These are phyloP conservation scores for Podocnemis expansa DNA, from an alignment of 2,113 vertebrate species.

Conservation along the genomic window DNA sequence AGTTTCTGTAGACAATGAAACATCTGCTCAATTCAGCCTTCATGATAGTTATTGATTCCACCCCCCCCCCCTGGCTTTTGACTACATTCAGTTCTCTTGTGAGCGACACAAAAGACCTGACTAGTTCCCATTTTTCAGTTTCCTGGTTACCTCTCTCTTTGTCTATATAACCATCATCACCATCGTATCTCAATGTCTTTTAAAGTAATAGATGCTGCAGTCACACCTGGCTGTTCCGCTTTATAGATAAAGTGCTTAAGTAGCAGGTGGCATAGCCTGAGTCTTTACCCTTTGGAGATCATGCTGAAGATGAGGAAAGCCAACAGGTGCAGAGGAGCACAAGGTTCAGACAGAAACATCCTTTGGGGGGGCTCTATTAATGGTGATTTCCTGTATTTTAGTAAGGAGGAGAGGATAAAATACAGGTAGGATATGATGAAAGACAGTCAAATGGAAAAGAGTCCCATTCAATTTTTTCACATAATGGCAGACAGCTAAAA, in stretches of 20 bases:
- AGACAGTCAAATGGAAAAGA: no score
- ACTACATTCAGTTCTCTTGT: conserved; percentile 11
- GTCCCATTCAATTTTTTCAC: no score
- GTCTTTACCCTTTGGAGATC: background rate
- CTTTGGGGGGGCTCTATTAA: no score
- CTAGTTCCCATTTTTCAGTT: background rate
- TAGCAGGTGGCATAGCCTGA: background rate
- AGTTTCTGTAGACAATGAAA: conserved; percentile 45
- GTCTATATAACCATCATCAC: background rate
- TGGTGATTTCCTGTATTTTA: no score
- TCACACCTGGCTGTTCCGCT: background rate
- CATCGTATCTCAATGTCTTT: background rate
- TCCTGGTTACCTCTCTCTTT: background rate
- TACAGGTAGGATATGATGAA: no score
- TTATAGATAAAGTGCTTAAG: background rate
- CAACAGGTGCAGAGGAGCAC: no score
- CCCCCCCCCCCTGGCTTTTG: background rate
- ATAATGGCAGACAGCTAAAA: no score
- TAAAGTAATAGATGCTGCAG: background rate
- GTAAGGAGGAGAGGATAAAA: no score
- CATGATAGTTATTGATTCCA: conserved; percentile 22
- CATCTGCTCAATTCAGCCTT: conserved; percentile 58
- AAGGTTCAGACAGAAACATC: no score
- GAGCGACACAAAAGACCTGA: background rate
- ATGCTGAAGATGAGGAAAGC: background rate